Evolutionary conservation across 2,888 invertebrate species (phyloP).

Genomic region (Caenorhabditis uteleia): DNA sequence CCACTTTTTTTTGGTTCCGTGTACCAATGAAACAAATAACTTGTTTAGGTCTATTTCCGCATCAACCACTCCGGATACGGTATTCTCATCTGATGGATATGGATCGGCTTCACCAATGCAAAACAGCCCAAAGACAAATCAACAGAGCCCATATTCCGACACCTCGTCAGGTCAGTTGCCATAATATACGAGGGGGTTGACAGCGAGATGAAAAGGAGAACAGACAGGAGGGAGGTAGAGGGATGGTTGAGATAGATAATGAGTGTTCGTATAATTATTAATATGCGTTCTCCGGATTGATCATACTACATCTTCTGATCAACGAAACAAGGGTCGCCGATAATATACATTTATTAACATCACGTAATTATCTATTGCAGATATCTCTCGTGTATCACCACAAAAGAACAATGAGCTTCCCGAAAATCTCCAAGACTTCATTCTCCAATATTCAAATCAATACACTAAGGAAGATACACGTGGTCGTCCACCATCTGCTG

Average conservation of each 20-base stretch:
- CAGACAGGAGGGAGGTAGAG: no score
- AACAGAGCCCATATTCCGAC: background rate
- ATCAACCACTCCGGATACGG: slow-evolving; percentile 64
- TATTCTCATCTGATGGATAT: slow-evolving; percentile 59
- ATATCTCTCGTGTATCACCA: slow-evolving; percentile 14
- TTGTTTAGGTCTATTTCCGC: slow-evolving; percentile 40
- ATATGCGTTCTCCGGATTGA: no score
- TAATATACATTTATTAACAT: no score
- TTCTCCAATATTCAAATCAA: slow-evolving; percentile 65
- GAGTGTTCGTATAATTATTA: no score
- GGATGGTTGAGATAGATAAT: no score
- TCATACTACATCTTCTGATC: no score
- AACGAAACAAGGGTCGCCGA: no score
- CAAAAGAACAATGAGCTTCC: slow-evolving; percentile 59
- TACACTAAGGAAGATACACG: slow-evolving; percentile 34
- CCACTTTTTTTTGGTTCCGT: background rate
- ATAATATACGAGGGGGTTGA: no score
- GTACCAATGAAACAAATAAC: slow-evolving; percentile 4
- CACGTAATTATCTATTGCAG: background rate
- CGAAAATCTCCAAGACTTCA: slow-evolving; percentile 68
- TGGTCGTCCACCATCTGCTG: slow-evolving; percentile 50
- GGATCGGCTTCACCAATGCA: slow-evolving; percentile 44
- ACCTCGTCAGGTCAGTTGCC: no score
- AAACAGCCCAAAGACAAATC: slow-evolving; percentile 23
- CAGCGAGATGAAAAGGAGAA: no score